Conservation (phyloP, 2,113 vertebrate genomes). For the Anthoscopus minutus region DNA sequence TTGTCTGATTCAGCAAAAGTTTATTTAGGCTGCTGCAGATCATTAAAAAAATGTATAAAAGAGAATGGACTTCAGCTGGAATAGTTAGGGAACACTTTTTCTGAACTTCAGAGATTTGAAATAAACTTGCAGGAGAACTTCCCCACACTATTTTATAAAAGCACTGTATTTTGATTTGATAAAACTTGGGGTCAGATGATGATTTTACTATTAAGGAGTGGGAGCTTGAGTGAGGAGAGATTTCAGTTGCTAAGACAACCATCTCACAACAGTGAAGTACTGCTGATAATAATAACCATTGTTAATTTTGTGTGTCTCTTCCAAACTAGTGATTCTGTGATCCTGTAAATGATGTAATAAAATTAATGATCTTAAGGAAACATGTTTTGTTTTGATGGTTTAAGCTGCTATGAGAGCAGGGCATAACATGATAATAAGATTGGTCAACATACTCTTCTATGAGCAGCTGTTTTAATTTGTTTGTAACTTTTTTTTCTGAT, state of each 20-base stretch:
- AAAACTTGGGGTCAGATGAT: not conserved
- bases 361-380: not conserved
- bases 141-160: not conserved
- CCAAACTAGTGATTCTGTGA: too few relatives aligned
- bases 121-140: not conserved
- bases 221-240: not conserved
- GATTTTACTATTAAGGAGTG: not conserved
- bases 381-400: not conserved
- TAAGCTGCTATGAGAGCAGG: not conserved
- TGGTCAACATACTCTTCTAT: not conserved
- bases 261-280: not conserved
- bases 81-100: not conserved
- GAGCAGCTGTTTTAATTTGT: not conserved
- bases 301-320: not conserved
- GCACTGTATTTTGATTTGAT: not conserved
- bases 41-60: not conserved
- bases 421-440: not conserved
- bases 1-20: not conserved
- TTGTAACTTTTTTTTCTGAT: not conserved
- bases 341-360: not conserved
- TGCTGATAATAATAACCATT: not conserved
- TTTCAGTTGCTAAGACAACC: slow-evolving; percentile 20
- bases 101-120: not conserved
- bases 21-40: not conserved
- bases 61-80: not conserved